These are phyloP conservation scores for Chaetodon auriga DNA, from an alignment of 2,113 vertebrate genomes.

Conservation along the genomic window DNA sequence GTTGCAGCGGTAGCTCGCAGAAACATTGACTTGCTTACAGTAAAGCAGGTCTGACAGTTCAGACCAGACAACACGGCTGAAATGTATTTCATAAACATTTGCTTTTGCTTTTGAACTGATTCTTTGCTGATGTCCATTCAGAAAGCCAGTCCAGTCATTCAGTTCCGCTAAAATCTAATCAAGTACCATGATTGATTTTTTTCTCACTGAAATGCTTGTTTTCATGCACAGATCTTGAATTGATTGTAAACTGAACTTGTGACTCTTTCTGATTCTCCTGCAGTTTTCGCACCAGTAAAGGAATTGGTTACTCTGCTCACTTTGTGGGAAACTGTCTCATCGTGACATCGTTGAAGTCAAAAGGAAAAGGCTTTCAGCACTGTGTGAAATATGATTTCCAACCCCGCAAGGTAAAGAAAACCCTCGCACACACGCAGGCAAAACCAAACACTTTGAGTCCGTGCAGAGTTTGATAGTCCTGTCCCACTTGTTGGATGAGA, in stretches of 20 bases:
- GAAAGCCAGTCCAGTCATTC: not conserved
- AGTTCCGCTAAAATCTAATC: not conserved
- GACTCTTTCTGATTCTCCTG: conserved; percentile 25
- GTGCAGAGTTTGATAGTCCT: conserved; percentile 1
- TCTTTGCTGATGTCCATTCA: not conserved
- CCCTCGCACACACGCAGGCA: not conserved
- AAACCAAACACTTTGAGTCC: not conserved
- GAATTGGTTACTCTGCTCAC: conserved; percentile 98
- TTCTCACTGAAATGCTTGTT: not conserved
- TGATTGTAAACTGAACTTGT: conserved; percentile 6
- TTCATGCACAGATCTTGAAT: not conserved
- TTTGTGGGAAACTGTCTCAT: conserved; percentile 99
- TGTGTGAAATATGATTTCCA: conserved; percentile 99
- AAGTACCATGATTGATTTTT: not conserved
- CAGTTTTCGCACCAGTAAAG: conserved; percentile 99
- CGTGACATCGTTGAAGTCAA: conserved; percentile 97
- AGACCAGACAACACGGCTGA: not conserved
- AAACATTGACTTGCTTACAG: not conserved
- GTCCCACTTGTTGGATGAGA: conserved; percentile 47
- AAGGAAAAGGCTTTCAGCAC: conserved; percentile 99
- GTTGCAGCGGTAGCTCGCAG: not conserved
- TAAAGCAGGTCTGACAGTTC: not conserved
- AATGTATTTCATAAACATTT: not conserved
- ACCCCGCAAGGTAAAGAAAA: conserved; percentile 92
- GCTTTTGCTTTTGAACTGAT: not conserved